Conservation (phyloP, 1,140 invertebrate genomes). For the Lordiphosa mommai region DNA sequence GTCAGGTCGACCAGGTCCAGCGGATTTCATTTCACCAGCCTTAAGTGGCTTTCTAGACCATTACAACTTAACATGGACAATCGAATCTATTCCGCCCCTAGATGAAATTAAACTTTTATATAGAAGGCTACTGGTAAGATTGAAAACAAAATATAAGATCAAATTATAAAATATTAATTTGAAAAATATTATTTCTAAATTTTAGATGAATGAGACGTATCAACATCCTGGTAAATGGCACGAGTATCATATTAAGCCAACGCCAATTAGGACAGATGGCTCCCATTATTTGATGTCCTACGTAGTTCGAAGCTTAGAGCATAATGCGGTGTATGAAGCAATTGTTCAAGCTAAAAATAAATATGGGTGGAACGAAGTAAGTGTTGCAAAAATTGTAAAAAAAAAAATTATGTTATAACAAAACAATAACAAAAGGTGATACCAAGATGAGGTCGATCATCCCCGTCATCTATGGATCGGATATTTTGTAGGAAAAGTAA, state of each 20-base stretch:
- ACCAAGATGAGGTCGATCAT: too few relatives aligned
- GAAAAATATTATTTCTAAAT: slow-evolving; percentile 10
- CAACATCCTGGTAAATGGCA: slow-evolving; percentile 82
- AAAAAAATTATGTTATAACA: not conserved
- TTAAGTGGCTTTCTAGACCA: slow-evolving; percentile 79
- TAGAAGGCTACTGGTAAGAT: slow-evolving; percentile 80
- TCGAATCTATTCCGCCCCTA: slow-evolving; percentile 82
- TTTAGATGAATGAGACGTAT: slow-evolving; percentile 81
- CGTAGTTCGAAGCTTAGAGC: slow-evolving; percentile 81
- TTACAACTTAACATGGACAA: slow-evolving; percentile 82
- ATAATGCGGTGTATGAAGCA: slow-evolving; percentile 84
- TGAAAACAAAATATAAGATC: not conserved
- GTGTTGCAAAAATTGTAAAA: not conserved
- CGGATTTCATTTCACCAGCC: slow-evolving; percentile 80
- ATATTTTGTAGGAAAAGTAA: too few relatives aligned
- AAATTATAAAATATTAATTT: too few relatives aligned
- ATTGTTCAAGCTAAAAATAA: slow-evolving; percentile 85
- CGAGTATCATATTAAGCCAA: slow-evolving; percentile 79
- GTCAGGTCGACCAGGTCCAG: slow-evolving; percentile 80
- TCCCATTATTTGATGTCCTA: slow-evolving; percentile 80
- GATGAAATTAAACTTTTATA: slow-evolving; percentile 82
- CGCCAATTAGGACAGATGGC: slow-evolving; percentile 59
- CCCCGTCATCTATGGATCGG: too few relatives aligned
- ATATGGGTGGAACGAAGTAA: slow-evolving; percentile 84
- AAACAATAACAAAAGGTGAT: too few relatives aligned